Evolutionary conservation across 2,113 vertebrate species (phyloP).

Genomic region (Lampris incognitus): DNA sequence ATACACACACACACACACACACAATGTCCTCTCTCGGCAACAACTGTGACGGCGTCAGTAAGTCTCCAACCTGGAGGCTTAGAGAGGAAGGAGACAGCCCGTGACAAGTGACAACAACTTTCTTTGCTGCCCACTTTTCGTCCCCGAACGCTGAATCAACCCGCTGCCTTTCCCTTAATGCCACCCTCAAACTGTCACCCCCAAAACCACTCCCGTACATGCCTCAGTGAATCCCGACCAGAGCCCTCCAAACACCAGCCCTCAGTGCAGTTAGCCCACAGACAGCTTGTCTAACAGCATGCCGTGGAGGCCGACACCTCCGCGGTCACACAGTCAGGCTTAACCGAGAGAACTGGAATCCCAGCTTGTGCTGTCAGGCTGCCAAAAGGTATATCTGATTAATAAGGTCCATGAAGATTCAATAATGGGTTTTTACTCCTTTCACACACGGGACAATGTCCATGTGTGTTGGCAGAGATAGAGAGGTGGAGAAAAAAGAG

Average conservation of each 20-base stretch:
- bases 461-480: neutral
- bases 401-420: neutral
- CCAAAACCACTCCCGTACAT: neutral
- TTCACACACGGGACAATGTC: neutral
- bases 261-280: too few relatives aligned
- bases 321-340: neutral
- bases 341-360: too few relatives aligned
- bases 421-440: neutral
- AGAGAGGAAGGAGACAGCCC: slow-evolving; percentile 21
- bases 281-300: too few relatives aligned
- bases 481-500: too few relatives aligned
- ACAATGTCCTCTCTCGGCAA: neutral
- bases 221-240: too few relatives aligned
- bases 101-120: slow-evolving; percentile 23
- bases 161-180: neutral
- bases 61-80: slow-evolving; percentile 16
- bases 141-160: neutral
- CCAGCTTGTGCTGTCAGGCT: too few relatives aligned
- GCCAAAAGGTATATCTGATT: neutral
- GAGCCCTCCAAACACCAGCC: too few relatives aligned
- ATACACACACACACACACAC: neutral
- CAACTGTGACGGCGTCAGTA: slow-evolving; percentile 7
- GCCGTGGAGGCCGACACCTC: too few relatives aligned
- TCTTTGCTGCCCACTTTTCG: neutral
- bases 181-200: neutral